Evolutionary conservation across 35 echinoderm and acorn worm species (phyloP).

Genomic region (Eucidaris tribuloides): DNA sequence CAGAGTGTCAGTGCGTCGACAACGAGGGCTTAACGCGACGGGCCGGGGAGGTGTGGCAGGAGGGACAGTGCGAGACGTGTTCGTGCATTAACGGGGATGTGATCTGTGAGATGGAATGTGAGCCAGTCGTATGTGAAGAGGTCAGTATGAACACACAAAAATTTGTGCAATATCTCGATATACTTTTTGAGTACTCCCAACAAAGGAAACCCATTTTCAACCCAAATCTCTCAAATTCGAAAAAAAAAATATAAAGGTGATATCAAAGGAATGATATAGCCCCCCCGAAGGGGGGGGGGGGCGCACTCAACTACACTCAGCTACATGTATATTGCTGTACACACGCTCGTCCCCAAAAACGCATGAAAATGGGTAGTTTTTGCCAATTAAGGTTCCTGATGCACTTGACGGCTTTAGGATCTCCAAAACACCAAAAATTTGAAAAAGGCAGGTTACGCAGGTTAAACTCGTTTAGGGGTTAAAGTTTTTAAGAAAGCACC

Average conservation of each 20-base stretch:
- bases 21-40: conserved; percentile 23
- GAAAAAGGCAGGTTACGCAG: no score
- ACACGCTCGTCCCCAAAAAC: no score
- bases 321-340: no score
- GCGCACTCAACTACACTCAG: no score
- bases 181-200: not conserved
- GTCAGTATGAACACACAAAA: conserved; percentile 9
- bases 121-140: conserved; percentile 54
- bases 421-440: no score
- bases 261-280: no score
- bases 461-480: no score
- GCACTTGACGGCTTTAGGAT: no score
- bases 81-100: conserved; percentile 51
- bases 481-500: no score
- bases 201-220: not conserved
- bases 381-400: no score
- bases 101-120: conserved; percentile 48
- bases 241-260: not conserved
- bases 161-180: not conserved
- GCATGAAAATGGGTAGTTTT: no score
- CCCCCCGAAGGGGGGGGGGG: no score
- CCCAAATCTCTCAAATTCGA: not conserved
- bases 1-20: conserved; percentile 56
- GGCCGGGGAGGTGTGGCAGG: conserved; percentile 30
- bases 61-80: conserved; percentile 59